Conservation (phyloP, 1,140 invertebrate species). For the Telenomus remus region DNA sequence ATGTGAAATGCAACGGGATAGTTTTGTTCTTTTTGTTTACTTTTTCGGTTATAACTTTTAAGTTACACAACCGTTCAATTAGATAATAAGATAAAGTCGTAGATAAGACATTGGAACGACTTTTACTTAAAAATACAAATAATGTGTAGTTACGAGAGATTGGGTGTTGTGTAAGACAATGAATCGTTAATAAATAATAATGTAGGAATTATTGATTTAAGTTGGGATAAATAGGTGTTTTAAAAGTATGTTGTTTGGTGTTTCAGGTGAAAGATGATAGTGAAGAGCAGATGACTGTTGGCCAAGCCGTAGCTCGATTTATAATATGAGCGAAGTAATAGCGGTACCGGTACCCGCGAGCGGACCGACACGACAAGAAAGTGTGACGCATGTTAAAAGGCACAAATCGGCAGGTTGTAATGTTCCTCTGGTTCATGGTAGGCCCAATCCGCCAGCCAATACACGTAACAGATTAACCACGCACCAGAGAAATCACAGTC, state of each 20-base stretch:
- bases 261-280: constrained; percentile 64
- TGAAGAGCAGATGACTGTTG: constrained; percentile 74
- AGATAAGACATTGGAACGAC: too few relatives aligned
- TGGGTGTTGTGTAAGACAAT: not conserved
- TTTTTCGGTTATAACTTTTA: too few relatives aligned
- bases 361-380: constrained; percentile 71
- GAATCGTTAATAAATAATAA: not conserved
- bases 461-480: constrained; percentile 79
- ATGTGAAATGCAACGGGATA: too few relatives aligned
- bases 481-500: constrained; percentile 85
- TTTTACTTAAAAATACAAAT: too few relatives aligned
- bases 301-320: constrained; percentile 71
- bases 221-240: too few relatives aligned
- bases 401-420: constrained; percentile 72
- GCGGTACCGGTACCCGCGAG: constrained; percentile 67
- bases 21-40: too few relatives aligned
- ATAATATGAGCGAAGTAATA: constrained; percentile 75
- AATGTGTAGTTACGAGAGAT: too few relatives aligned
- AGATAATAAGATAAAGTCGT: too few relatives aligned
- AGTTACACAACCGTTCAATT: too few relatives aligned
- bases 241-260: too few relatives aligned
- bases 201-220: too few relatives aligned
- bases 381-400: constrained; percentile 68
- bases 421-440: constrained; percentile 79
- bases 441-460: constrained; percentile 75